These are phyloP conservation scores for Calameuta idolon DNA, from an alignment of 2,888 invertebrate species.

Conservation along the genomic window DNA sequence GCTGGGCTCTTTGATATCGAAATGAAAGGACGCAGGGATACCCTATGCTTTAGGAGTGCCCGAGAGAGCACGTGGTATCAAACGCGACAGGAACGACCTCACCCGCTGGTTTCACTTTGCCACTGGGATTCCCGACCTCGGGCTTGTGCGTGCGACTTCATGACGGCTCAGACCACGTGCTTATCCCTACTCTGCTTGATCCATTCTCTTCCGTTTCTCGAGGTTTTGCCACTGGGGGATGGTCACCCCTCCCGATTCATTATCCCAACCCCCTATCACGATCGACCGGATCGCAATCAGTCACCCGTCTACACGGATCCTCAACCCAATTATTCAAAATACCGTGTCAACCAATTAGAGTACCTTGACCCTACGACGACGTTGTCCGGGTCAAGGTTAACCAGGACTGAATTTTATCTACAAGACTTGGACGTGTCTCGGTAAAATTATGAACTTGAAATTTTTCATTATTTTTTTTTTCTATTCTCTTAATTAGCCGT, in stretches of 20 bases:
- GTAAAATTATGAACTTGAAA: background rate
- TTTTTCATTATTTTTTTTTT: background rate
- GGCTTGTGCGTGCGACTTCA: slow-evolving; percentile 5
- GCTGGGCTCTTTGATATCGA: slow-evolving; percentile 42
- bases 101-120: slow-evolving; percentile 16
- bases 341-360: background rate
- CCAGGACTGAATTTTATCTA: background rate
- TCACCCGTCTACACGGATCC: background rate
- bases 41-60: slow-evolving; percentile 14
- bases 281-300: background rate
- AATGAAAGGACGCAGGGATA: slow-evolving; percentile 30
- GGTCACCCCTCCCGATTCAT: background rate
- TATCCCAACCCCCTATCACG: background rate
- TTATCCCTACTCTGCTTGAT: background rate
- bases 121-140: slow-evolving; percentile 4
- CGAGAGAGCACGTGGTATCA: slow-evolving; percentile 35
- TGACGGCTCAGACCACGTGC: background rate
- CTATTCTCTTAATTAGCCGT: background rate
- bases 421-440: background rate
- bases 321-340: background rate
- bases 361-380: background rate
- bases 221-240: background rate
- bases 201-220: background rate
- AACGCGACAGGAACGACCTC: slow-evolving; percentile 29
- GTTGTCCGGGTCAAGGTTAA: background rate